These are phyloP conservation scores for Yoshiicerus persimilis DNA, from an alignment of 1,140 invertebrate species.

Conservation along the genomic window DNA sequence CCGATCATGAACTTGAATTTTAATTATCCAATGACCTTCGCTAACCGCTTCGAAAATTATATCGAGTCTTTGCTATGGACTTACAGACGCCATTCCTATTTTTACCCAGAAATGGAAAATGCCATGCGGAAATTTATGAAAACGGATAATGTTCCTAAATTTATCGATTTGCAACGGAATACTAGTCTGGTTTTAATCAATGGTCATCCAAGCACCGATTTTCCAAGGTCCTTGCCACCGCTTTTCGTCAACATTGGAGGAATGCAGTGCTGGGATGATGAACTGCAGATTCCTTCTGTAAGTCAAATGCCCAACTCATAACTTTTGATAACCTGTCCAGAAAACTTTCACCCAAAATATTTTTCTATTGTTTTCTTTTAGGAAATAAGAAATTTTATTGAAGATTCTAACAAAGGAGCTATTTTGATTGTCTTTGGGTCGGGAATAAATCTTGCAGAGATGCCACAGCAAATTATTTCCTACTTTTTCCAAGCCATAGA, in stretches of 20 bases:
- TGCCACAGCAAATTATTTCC: constrained; percentile 54
- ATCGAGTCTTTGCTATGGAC: no score
- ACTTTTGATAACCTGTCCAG: not conserved
- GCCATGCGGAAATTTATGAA: no score
- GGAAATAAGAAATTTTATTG: constrained; percentile 57
- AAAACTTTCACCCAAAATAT: no score
- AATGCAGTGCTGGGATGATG: not conserved
- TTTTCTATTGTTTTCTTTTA: no score
- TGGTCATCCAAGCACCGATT: constrained; percentile 18
- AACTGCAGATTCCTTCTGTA: not conserved
- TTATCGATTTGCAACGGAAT: constrained; percentile 24
- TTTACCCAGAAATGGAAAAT: no score
- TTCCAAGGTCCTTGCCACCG: constrained; percentile 23
- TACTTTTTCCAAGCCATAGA: constrained; percentile 60
- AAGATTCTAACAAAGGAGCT: constrained; percentile 57
- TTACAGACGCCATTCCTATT: no score
- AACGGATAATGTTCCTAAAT: no score
- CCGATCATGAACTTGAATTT: no score
- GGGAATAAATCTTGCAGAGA: constrained; percentile 55
- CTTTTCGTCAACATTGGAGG: constrained; percentile 24
- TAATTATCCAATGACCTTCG: no score
- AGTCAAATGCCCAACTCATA: not conserved
- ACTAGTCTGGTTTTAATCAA: constrained; percentile 18
- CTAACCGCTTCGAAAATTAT: no score
- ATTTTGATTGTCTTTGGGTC: constrained; percentile 60